These are phyloP conservation scores for Quadroppia sp. DNA, from an alignment of 2,888 invertebrate species.

Conservation along the genomic window DNA sequence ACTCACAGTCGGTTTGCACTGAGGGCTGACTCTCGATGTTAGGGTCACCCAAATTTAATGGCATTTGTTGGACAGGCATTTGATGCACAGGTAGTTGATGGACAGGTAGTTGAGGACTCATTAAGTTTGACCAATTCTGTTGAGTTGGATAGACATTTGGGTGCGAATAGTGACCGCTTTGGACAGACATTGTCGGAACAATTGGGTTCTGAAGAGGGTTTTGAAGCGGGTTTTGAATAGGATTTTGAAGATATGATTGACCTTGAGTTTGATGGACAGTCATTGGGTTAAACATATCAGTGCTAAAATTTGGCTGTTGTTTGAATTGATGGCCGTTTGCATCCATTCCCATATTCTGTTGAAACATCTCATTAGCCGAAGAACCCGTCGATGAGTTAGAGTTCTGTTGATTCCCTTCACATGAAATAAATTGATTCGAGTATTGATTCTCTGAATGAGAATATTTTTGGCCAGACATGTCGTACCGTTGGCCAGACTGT, in stretches of 20 bases:
- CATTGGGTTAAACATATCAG: not conserved
- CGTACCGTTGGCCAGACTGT: not conserved
- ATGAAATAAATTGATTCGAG: not conserved
- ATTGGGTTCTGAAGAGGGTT: constrained; percentile 24
- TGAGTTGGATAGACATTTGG: not conserved
- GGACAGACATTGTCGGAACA: not conserved
- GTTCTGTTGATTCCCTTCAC: not conserved
- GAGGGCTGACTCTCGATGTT: not conserved
- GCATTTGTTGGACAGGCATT: not conserved
- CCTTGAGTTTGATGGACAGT: too few species aligned
- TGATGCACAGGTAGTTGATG: not conserved
- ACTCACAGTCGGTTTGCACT: not conserved
- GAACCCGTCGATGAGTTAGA: not conserved
- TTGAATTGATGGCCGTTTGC: not conserved
- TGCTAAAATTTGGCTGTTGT: not conserved
- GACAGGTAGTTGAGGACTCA: not conserved
- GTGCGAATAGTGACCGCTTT: not conserved
- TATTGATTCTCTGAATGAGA: not conserved
- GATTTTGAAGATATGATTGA: not conserved
- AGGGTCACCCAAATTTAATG: not conserved
- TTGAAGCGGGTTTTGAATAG: constrained; percentile 13
- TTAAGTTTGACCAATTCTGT: not conserved
- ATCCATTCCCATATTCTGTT: not conserved
- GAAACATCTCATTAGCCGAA: constrained; percentile 1
- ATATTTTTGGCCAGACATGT: not conserved